Percentiles rank a stretch among this genome's conserved stretches.
Conservation (phyloP, 2,888 invertebrate genomes). For the Diachrysia chrysitis region DNA sequence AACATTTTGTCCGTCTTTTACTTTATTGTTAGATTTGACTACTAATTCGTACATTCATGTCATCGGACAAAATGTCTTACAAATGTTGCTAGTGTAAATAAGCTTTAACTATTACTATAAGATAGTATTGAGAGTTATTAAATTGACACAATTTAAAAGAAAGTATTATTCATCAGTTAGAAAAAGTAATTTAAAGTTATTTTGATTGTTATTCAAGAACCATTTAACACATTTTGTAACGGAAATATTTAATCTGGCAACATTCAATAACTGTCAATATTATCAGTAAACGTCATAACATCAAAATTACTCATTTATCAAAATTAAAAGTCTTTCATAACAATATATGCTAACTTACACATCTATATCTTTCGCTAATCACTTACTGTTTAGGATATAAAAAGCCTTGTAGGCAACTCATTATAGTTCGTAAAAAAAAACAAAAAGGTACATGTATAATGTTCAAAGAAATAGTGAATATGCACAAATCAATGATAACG, state of each 20-base stretch:
- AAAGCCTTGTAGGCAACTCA: background rate
- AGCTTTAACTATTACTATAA: background rate
- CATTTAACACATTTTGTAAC: background rate
- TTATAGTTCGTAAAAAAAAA: background rate
- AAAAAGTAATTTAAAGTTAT: no score
- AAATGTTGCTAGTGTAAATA: conserved; percentile 5
- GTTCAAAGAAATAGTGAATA: no score
- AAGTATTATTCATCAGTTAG: no score
- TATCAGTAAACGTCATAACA: conserved; percentile 18
- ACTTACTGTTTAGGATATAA: background rate
- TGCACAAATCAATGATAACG: no score
- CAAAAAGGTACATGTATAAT: no score
- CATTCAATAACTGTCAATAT: conserved; percentile 37
- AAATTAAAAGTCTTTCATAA: conserved; percentile 57
- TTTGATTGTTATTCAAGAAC: no score
- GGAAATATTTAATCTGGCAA: background rate
- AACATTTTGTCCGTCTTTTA: background rate
- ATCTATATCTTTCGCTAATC: conserved; percentile 22
- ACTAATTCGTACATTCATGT: background rate
- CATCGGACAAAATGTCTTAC: background rate
- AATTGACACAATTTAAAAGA: background rate
- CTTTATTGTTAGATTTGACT: background rate
- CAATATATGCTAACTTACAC: conserved; percentile 41
- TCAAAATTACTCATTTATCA: conserved; percentile 49
- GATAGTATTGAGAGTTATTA: background rate